These are phyloP conservation scores for Takifugu ocellatus DNA, from an alignment of 2,797 vertebrate species.

Conservation along the genomic window DNA sequence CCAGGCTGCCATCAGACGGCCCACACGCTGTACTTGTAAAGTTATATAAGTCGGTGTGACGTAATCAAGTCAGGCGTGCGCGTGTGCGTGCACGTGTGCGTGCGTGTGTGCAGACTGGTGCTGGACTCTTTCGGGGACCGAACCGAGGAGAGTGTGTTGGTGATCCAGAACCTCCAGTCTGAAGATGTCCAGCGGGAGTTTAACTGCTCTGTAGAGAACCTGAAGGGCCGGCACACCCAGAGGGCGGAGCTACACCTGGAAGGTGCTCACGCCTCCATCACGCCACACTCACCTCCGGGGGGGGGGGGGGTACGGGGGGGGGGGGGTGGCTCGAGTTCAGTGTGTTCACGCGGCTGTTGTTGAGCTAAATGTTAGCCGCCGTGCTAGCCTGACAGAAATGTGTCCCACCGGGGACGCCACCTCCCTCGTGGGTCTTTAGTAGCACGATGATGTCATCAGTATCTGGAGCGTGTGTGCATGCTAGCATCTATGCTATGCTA, in stretches of 20 bases:
- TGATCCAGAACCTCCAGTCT: slow-evolving; percentile 73
- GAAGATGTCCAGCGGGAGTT: slow-evolving; percentile 82
- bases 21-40: too few relatives aligned
- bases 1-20: neutral
- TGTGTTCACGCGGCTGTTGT: neutral
- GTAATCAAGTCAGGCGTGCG: neutral
- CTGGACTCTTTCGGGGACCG: slow-evolving; percentile 51
- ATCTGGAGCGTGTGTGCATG: too few relatives aligned
- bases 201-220: slow-evolving; percentile 83
- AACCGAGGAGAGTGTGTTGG: slow-evolving; percentile 62
- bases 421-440: too few relatives aligned
- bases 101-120: slow-evolving; percentile 28
- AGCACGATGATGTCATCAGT: too few relatives aligned
- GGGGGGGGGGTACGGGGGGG: too few relatives aligned
- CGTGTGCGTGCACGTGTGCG: neutral
- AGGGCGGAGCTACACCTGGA: slow-evolving; percentile 75
- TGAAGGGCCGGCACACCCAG: slow-evolving; percentile 56
- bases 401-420: too few relatives aligned
- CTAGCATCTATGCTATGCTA: too few relatives aligned
- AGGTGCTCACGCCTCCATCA: slow-evolving; percentile 62
- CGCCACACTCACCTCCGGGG: too few relatives aligned
- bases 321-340: too few relatives aligned
- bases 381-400: neutral
- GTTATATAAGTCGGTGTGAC: neutral
- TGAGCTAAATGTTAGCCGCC: neutral